phyloP scores from a whole-genome alignment of 2,888 invertebrate species.

The Drosophila subquinaria region DNA sequence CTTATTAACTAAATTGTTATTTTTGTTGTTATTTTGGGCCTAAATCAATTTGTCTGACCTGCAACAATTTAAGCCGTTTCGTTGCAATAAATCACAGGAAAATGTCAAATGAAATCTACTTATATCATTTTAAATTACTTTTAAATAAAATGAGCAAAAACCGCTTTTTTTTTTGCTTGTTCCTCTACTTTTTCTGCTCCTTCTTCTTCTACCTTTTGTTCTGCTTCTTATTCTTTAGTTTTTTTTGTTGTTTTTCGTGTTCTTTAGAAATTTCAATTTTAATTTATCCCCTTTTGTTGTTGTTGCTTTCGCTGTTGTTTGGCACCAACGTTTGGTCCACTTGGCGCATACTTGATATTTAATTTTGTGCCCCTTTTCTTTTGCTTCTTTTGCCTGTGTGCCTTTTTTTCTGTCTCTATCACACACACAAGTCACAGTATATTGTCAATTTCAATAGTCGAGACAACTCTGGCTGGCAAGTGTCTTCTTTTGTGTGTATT shows the following conservation, averaged over 20 bases:
- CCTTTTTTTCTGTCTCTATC: slow-evolving; percentile 26
- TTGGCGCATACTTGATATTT: slow-evolving; percentile 65
- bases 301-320: slow-evolving; percentile 18
- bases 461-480: slow-evolving; percentile 54
- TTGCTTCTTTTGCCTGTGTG: slow-evolving; percentile 7
- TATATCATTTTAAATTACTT: slow-evolving; percentile 54
- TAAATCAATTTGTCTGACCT: slow-evolving; percentile 14
- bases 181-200: neutral
- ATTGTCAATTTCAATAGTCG: slow-evolving; percentile 59
- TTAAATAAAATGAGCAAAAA: slow-evolving; percentile 41
- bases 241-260: neutral
- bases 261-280: slow-evolving; percentile 56
- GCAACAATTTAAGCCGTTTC: slow-evolving; percentile 20
- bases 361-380: slow-evolving; percentile 44
- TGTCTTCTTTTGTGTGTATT: slow-evolving; percentile 62
- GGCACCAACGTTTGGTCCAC: slow-evolving; percentile 46
- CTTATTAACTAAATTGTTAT: slow-evolving; percentile 5
- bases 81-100: slow-evolving; percentile 43
- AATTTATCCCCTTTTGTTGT: slow-evolving; percentile 39
- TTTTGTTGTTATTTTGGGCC: slow-evolving; percentile 5
- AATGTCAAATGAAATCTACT: slow-evolving; percentile 51
- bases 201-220: neutral
- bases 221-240: neutral
- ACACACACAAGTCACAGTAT: slow-evolving; percentile 16
- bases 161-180: slow-evolving; percentile 34